These are phyloP conservation scores for Oreochromis aureus DNA, from an alignment of 2,113 vertebrate genomes.

Conservation along the genomic window DNA sequence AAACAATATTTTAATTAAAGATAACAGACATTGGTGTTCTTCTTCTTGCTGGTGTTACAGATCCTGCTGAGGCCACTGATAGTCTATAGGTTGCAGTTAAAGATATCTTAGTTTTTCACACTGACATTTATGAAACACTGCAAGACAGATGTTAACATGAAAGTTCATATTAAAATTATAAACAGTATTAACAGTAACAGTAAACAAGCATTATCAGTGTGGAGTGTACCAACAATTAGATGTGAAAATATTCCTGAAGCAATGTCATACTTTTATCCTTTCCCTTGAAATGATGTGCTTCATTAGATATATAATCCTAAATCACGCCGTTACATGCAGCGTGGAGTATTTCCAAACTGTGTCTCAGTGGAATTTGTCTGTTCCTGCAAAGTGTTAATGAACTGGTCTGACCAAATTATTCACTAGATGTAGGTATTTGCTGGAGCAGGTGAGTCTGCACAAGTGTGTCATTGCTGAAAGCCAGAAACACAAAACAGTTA, in stretches of 20 bases:
- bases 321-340: background rate
- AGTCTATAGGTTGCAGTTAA: background rate
- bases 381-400: background rate
- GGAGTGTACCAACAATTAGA: background rate
- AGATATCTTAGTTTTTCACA: background rate
- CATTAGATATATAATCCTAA: background rate
- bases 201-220: background rate
- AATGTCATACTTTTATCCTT: background rate
- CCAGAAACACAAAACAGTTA: background rate
- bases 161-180: background rate
- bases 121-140: background rate
- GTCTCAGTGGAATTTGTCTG: background rate
- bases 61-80: too few species aligned
- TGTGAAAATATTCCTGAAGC: background rate
- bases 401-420: background rate
- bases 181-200: background rate
- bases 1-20: background rate
- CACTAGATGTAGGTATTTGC: slow-evolving; percentile 20
- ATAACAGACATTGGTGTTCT: background rate
- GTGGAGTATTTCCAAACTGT: background rate
- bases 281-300: background rate
- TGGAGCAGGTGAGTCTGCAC: background rate
- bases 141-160: background rate
- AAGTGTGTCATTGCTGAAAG: background rate
- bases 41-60: too few species aligned